Percentiles rank a stretch among this genome's conserved stretches.
These are phyloP conservation scores for Panurus biarmicus DNA, from an alignment of 2,113 vertebrate genomes.

Conservation along the genomic window DNA sequence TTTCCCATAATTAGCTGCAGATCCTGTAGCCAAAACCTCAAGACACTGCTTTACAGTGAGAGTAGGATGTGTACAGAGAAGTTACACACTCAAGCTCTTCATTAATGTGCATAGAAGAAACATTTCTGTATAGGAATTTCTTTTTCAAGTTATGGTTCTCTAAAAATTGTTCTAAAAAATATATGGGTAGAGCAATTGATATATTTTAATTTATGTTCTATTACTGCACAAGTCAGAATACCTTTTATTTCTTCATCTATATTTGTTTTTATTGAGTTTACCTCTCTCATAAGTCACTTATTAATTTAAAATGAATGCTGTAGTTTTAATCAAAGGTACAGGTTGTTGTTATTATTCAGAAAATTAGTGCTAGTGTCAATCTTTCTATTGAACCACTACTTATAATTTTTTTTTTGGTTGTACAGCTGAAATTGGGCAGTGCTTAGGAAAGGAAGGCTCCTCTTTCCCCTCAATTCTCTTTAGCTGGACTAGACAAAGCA, in stretches of 20 bases:
- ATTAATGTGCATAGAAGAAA: neutral
- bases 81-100: neutral
- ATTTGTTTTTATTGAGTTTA: neutral
- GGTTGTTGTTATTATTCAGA: neutral
- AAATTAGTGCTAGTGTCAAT: neutral
- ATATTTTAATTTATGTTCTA: neutral
- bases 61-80: neutral
- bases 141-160: neutral
- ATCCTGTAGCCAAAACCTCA: neutral
- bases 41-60: neutral
- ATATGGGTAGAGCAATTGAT: neutral
- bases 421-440: neutral
- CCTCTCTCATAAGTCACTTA: neutral
- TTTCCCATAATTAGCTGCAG: neutral
- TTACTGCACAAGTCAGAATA: neutral
- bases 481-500: neutral
- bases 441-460: neutral
- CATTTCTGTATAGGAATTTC: neutral
- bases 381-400: neutral
- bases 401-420: neutral
- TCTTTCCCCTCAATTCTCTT: neutral
- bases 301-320: neutral
- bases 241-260: neutral
- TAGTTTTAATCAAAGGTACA: neutral
- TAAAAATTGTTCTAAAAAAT: neutral